Evolutionary conservation across 2,113 vertebrate genomes (phyloP).

Genomic region (Pica pica): DNA sequence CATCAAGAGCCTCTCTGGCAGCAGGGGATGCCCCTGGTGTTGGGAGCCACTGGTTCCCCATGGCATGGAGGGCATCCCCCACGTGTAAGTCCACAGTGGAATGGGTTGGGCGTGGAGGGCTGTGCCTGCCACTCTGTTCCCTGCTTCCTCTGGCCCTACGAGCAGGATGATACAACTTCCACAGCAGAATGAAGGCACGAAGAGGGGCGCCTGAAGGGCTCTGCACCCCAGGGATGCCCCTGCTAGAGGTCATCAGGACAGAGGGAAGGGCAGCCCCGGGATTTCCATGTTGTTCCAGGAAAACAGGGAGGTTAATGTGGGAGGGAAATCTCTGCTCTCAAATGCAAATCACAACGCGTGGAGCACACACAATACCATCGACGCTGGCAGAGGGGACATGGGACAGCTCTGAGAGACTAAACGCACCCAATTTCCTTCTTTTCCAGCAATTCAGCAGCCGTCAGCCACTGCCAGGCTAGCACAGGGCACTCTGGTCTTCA

Average conservation of each 20-base stretch:
- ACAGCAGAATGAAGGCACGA: rapidly evolving
- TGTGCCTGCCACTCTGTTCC: background rate
- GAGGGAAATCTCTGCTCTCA: background rate
- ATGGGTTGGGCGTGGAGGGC: rapidly evolving
- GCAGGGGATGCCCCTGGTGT: rapidly evolving
- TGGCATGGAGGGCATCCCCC: background rate
- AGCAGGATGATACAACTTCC: background rate
- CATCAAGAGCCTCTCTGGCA: rapidly evolving
- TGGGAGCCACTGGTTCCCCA: background rate
- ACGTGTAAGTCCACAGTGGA: background rate
- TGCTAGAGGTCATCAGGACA: background rate
- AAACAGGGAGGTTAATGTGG: background rate
- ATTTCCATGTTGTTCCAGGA: background rate
- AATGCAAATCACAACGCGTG: background rate
- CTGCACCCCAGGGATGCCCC: background rate
- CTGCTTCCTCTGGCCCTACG: rapidly evolving
- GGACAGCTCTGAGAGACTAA: background rate
- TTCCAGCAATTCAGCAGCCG: background rate
- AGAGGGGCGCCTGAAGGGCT: background rate
- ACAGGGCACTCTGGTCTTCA: background rate
- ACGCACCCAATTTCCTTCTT: background rate
- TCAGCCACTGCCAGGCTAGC: background rate
- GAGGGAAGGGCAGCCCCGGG: background rate
- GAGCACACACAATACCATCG: rapidly evolving
- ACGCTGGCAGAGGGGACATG: rapidly evolving